Base-by-base conservation (phyloP, 2,888 invertebrate genomes). In the Nymphalis urticae region DNA sequence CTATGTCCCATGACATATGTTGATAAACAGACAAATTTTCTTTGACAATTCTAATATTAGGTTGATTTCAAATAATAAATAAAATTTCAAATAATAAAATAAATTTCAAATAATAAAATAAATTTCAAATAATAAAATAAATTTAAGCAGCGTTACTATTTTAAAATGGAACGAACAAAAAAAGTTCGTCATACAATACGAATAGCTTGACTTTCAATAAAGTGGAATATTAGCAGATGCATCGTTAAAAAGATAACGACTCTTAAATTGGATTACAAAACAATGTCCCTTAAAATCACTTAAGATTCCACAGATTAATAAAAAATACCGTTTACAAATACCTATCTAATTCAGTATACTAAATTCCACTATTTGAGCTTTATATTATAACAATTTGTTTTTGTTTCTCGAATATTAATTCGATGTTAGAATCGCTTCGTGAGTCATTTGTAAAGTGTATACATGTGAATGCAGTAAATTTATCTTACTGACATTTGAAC, bases 401-500 rank as follows among this genome's bases (percentile, higher is more conserved):
- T 67, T 60, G 62, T 64, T 59, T 47, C 48, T 32, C 48, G 62
- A 61, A 59, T 48, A 68, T 74, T 74, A 70, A 70, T 70, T 66
- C 61, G 68, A 63, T 66, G 48, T 71, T 66, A 70, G 66, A 64
- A 60, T 51, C 47, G 36, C 21, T 24, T 16, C 24, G 32, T 70
- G 66, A 64, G 79, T 82, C 81, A 83, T 84, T 81, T 80, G 77
- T 77, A 76, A 82, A 82, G 81, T 48, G 54, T 21, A 62, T 62
- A 48, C 24, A 83, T 84, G 83, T 83, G 84, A 81, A 84, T 73
- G 76, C 76, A 76, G 76, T 77, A 77, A 80, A 87, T 90, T 84
- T 82, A 80, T 89, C 88, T 89, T 84, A 81, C 87, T 89, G 90
- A 89, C 89, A 87, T 82, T 86, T 82, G 85, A 86, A 87, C 86